Percentiles rank a stretch among this genome's conserved stretches.
These are phyloP conservation scores for Acanthurus lineatus DNA, from an alignment of 2,797 vertebrate species.

Conservation along the genomic window DNA sequence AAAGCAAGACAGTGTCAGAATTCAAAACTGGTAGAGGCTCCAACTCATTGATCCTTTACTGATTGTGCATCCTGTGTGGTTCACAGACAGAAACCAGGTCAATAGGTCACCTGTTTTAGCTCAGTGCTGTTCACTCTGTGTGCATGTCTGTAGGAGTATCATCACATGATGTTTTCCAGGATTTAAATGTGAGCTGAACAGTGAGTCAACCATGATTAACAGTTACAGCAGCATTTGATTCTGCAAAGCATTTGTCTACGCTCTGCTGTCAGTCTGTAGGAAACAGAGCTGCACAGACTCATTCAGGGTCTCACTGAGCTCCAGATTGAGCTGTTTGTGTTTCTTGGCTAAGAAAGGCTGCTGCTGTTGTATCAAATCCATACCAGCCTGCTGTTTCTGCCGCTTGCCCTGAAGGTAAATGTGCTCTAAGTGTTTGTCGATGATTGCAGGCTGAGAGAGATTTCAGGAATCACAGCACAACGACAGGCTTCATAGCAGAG, in stretches of 20 bases:
- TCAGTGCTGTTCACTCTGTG: not conserved
- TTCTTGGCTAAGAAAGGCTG: constrained; percentile 21
- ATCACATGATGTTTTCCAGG: constrained; percentile 1
- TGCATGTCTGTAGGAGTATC: constrained; percentile 2
- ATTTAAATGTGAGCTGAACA: not conserved
- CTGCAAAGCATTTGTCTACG: constrained; percentile 10
- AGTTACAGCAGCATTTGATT: not conserved
- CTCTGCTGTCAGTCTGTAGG: not conserved
- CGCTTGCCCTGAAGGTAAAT: constrained; percentile 18
- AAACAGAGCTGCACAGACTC: constrained; percentile 29
- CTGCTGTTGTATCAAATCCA: constrained; percentile 25
- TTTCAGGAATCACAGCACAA: constrained; percentile 35
- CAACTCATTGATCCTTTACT: not conserved
- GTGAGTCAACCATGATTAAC: constrained; percentile 14
- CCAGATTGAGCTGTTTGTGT: constrained; percentile 36
- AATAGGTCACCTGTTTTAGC: constrained; percentile 1
- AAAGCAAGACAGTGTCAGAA: constrained; percentile 5
- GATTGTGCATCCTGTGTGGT: not conserved
- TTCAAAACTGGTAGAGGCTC: not conserved
- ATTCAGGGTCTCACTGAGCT: constrained; percentile 7
- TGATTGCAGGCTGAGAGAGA: constrained; percentile 18
- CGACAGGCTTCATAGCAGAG: constrained; percentile 14
- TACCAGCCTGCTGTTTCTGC: constrained; percentile 18
- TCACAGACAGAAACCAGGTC: constrained; percentile 1
- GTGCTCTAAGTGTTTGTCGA: constrained; percentile 20